These are phyloP conservation scores for Anguilla rostrata DNA, from an alignment of 2,113 vertebrate genomes.

Conservation along the genomic window DNA sequence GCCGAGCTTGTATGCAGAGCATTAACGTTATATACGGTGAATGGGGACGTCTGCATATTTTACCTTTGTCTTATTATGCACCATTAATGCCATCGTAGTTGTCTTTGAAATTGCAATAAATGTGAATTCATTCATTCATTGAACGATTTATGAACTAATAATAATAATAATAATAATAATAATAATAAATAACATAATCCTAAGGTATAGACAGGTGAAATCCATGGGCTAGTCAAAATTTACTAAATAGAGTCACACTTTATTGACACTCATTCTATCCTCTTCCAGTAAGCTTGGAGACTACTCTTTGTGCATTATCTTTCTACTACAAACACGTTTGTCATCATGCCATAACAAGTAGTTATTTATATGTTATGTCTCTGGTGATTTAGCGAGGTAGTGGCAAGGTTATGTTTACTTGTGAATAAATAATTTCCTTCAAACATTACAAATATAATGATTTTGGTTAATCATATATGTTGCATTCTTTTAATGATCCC, in stretches of 20 bases:
- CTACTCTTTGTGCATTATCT: neutral
- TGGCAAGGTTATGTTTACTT: neutral
- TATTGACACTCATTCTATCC: neutral
- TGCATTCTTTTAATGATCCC: neutral
- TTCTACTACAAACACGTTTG: neutral
- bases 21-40: neutral
- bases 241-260: neutral
- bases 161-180: neutral
- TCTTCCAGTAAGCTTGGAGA: neutral
- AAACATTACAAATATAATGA: neutral
- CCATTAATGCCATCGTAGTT: neutral
- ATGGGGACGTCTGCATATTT: neutral
- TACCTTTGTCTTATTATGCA: neutral
- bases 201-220: neutral
- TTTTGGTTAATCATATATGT: neutral
- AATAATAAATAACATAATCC: neutral
- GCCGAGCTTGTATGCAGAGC: constrained; percentile 24
- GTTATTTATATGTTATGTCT: neutral
- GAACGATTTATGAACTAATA: neutral
- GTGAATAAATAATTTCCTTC: neutral
- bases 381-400: neutral
- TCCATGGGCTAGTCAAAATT: neutral
- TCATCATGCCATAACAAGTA: neutral
- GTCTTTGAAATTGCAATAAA: neutral
- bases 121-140: neutral